These are phyloP conservation scores for Lycaena phlaeas DNA, from an alignment of 2,888 invertebrate genomes.

Conservation along the genomic window DNA sequence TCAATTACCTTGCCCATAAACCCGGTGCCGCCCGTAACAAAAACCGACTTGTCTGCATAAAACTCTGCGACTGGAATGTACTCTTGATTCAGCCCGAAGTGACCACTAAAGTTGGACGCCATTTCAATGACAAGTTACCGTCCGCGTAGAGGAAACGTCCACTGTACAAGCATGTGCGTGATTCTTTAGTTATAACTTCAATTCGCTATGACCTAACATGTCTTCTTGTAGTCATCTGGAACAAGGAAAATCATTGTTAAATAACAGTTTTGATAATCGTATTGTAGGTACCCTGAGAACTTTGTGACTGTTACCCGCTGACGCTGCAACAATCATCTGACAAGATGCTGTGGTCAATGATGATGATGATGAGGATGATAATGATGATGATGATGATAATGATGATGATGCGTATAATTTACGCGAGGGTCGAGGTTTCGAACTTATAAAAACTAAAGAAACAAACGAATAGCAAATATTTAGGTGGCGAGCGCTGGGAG, in stretches of 20 bases:
- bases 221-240: constrained; percentile 9
- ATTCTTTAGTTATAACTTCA: constrained; percentile 9
- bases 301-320: no score
- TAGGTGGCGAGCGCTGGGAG: no score
- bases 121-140: constrained; percentile 27
- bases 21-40: constrained; percentile 89
- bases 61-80: constrained; percentile 76
- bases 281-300: no score
- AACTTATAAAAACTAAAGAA: no score
- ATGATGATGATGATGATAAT: no score
- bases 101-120: constrained; percentile 56
- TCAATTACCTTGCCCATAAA: constrained; percentile 86
- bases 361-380: no score
- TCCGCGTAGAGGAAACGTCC: constrained; percentile 8
- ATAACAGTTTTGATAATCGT: no score
- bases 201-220: constrained; percentile 7
- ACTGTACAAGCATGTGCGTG: constrained; percentile 11
- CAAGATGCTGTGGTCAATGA: no score
- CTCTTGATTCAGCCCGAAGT: constrained; percentile 40
- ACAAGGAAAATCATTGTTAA: constrained; percentile 5
- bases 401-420: no score
- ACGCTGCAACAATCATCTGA: no score
- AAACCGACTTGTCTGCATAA: constrained; percentile 80
- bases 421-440: no score
- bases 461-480: no score